Evolutionary conservation across 2,888 invertebrate species (phyloP), one percentile per base, ranked within the genome.

Genomic region (Entomobrya multifasciata): DNA sequence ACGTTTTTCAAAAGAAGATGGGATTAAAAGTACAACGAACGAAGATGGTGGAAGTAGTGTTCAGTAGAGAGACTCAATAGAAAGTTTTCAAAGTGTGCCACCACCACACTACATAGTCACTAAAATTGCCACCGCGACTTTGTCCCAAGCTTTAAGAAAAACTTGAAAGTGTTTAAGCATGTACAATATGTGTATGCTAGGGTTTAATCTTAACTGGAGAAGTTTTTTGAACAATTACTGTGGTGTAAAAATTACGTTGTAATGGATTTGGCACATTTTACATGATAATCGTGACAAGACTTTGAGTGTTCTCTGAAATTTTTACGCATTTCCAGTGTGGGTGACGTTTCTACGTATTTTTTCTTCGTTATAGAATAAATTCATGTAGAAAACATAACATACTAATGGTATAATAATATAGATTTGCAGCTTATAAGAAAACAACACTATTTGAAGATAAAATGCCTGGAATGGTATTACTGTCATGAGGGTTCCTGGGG

Each of bases 261-360:
- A 79, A 77, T 85, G 70, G 67, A 67, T 85, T 78, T 70, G 44
- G 30, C 77, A 85, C 84, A 85, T 47, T 78, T 77, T 70, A 67
- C 62, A 74, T 65, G 78, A 17, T 78, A 57, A 55, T 85, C 84
- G 84, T 85, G 84, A 85, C 84, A 55, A 49, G 67, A 78, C 60
- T 82, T 8, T 82, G 3, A 74, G 30, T 20, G 22, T 60, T 25
- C 13, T 52, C 52, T n/a, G 6, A 57, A 57, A 36, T 65, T 65
- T 65, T 36, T 65, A 36, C 41, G 65, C 65, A 65, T 36, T 10
- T 30, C 30, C 15, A 49, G n/a, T 49, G 49, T 6, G 5, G 8
- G 5, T 36, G 36, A 36, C 5, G 36, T 8, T 6, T 36, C 36
- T 36, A 36, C 36, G 5, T 36, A 36, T 8, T 8, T 36, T 36